Conservation (phyloP, 2,113 vertebrate genomes). For the Channa argus region DNA sequence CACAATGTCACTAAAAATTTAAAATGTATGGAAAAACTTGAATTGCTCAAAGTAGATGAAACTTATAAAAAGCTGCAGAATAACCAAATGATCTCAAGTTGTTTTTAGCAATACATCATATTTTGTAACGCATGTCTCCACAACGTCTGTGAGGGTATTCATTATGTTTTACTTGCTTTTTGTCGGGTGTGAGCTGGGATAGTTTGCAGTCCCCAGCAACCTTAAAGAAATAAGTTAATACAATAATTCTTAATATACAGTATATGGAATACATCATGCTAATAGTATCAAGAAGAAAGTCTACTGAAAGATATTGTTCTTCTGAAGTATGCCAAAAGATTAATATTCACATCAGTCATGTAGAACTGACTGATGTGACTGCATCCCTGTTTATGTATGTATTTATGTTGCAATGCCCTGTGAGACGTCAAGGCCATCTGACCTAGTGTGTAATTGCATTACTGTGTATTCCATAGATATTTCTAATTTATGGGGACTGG, state of each 20-base stretch:
- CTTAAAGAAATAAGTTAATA: not conserved
- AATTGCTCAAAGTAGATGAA: conserved; percentile 60
- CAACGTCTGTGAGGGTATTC: too few species aligned
- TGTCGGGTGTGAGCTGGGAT: not conserved
- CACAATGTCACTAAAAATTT: conserved; percentile 22
- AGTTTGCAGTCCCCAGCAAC: not conserved
- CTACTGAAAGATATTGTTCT: not conserved
- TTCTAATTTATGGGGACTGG: not conserved
- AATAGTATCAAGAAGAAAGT: not conserved
- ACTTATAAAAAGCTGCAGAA: conserved; percentile 46
- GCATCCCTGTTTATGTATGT: too few species aligned
- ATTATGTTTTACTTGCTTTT: too few species aligned
- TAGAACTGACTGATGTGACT: too few species aligned
- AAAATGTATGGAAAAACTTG: conserved; percentile 45
- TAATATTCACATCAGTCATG: too few species aligned
- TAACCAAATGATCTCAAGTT: conserved; percentile 13
- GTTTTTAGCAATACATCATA: conserved; percentile 25
- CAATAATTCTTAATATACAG: too few species aligned
- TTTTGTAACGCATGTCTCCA: not conserved
- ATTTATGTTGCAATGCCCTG: not conserved
- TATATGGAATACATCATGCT: not conserved
- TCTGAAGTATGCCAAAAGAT: too few species aligned
- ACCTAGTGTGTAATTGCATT: not conserved
- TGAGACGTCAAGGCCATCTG: not conserved
- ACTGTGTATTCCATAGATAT: not conserved